Evolutionary conservation across 1,140 invertebrate species (phyloP), one percentile per base, ranked within the genome.

Genomic region (Zaprionus davidi): DNA sequence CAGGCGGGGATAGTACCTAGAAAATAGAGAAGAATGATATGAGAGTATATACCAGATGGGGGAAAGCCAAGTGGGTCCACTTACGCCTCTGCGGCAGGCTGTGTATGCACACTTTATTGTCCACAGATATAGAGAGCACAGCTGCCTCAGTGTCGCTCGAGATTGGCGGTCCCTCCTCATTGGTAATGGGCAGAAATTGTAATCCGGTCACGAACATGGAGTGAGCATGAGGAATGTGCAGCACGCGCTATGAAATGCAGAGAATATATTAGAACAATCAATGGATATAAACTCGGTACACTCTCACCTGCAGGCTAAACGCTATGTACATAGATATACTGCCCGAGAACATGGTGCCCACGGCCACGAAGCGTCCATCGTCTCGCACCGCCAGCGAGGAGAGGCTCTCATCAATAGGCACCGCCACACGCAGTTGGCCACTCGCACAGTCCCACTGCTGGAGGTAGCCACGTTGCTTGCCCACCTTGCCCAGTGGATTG

Each of bases 191-290:
- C 67, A 98, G 93, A 94, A 99, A 99, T 93, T 98, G 96, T 62
- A 99, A 93, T 15, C 98, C 98, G 38, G 98, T 99, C 38, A 99
- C 96, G 94, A 99, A 99, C 95, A 98, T 98, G 76, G 96, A 96
- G 94, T 99, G 98, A 73, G 96, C 97, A 83, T 95, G 95, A 78
- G 95, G 94, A 82, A 98, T 95, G 92, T 96, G 95, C 74, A 98
- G 94, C 55, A 98, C 94, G 90, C 95, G 96, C 96, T 98, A 93
- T 2, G 60, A 94, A 67, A 74, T 44, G 22, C 55, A 65, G 12
- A 5, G 20, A 24, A 49, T 26, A n/a, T 28, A 46, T 31, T 28
- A 58, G 2, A 17, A 44, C 0, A 22, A 34, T 20, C 11, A 72
- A 56, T 55, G 64, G 6, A 34, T 44, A 7, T 36, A 1, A 12